Conservation (phyloP, 2,888 invertebrate genomes). For the Chouioia cunea region DNA sequence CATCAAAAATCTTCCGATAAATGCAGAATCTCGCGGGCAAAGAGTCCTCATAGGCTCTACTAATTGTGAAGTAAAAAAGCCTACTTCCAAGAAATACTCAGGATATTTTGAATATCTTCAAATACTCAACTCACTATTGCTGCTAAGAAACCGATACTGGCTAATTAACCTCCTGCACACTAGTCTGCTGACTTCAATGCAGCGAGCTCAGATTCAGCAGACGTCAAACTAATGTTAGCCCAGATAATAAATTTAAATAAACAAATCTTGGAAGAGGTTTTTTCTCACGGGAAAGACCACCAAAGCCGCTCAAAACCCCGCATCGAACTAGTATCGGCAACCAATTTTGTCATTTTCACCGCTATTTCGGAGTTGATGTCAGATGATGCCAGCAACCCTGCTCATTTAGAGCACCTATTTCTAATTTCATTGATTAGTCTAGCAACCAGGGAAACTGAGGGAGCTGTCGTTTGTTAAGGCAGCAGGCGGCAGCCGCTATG, state of each 20-base stretch:
- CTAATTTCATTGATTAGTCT: too few species aligned
- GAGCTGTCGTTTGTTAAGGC: background rate
- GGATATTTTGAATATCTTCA: background rate
- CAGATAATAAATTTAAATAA: background rate
- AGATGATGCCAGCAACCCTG: background rate
- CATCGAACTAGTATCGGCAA: background rate
- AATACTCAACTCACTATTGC: background rate
- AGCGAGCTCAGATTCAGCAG: background rate
- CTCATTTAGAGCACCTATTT: too few species aligned
- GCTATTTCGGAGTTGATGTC: background rate
- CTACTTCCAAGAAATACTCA: too few species aligned
- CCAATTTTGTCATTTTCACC: background rate
- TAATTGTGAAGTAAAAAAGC: background rate
- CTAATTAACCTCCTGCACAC: background rate
- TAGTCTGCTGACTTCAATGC: background rate
- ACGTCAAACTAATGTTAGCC: background rate
- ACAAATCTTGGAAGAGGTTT: background rate
- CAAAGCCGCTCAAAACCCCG: background rate
- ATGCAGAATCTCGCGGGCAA: background rate
- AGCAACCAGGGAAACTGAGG: too few species aligned
- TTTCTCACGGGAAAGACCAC: background rate
- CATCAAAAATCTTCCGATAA: background rate
- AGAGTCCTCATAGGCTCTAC: background rate
- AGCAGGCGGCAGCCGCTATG: background rate
- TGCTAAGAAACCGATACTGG: background rate